Evolutionary conservation across 2,113 vertebrate species (phyloP), one percentile per base, ranked within the genome.

Genomic region (Gambusia affinis): DNA sequence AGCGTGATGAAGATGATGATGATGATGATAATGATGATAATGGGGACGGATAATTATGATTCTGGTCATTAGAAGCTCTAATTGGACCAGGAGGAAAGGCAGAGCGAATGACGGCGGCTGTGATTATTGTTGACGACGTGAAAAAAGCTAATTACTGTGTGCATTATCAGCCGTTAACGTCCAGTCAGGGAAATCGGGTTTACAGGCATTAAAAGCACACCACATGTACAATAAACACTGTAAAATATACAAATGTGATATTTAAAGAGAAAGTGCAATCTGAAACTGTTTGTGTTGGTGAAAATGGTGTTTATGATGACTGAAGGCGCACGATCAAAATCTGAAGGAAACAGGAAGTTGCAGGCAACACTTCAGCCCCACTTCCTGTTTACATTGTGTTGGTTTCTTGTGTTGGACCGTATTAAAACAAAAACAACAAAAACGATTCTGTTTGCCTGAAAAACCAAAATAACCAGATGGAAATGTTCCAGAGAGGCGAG

Each of bases 381-480:
- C 72, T 87, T 90, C 83, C 88, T 91, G 88, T 88, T 85, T 82
- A 67, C 78, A 70, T 80, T 75, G 72, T 74, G 87, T 84, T 89
- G 73, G 73, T 83, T 86, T 86, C 74, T 77, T 87, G 82, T 92
- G 78, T 84, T 86, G 86, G 81, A 85, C 28, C 35, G 82, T 75
- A 91, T 89, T 90, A 91, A 92, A 81, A 80, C 30, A 69, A 57
- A 64, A 91, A 62, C 73, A 57, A 10, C 80, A 29, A 72, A 67
- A 30, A 64, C 67, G 14, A 4, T 64, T 83, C 12, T 75, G 65
- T 86, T 64, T 81, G 1, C 64, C 24, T 62, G 5, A 61, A 27
- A 47, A 11, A 63, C 11, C 27, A 15, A 15, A 54, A 57, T 12
- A 39, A 39, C 37, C 8, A 4, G 39, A 4, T 15, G 39, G 4